Percentiles rank a stretch among this genome's conserved stretches.
phyloP scores from a whole-genome alignment of 2,113 vertebrate species.

The Macrotis lagotis region DNA sequence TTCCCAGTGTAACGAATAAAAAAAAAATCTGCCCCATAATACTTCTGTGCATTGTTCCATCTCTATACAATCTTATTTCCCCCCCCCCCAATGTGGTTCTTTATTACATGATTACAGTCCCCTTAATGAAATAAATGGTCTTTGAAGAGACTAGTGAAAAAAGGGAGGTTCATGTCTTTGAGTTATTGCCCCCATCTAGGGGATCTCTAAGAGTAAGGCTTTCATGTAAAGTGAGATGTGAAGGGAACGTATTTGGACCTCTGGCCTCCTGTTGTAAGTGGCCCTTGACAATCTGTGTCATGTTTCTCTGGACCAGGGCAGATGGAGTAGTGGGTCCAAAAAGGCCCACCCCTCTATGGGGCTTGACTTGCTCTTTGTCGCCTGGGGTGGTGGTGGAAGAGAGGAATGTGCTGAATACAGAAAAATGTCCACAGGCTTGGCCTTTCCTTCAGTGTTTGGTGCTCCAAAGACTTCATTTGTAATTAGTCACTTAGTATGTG shows the following conservation, averaged over 20 bases:
- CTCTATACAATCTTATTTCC: not conserved
- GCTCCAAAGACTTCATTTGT: not conserved
- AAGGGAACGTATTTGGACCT: not conserved
- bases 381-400: not conserved
- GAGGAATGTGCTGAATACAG: constrained; percentile 45
- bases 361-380: constrained; percentile 24
- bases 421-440: not conserved
- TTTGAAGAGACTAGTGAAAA: constrained; percentile 28
- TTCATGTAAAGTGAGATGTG: not conserved
- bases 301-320: constrained; percentile 29
- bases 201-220: not conserved
- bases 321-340: constrained; percentile 15
- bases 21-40: not conserved
- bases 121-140: not conserved
- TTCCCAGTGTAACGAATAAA: not conserved
- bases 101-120: not conserved
- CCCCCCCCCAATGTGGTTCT: not conserved
- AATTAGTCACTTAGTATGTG: not conserved
- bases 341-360: constrained; percentile 5
- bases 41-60: not conserved
- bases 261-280: not conserved
- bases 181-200: constrained; percentile 29
- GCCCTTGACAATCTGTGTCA: constrained; percentile 12
- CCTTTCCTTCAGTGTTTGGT: not conserved
- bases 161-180: constrained; percentile 17